These are phyloP conservation scores for Phalera bucephala DNA, from an alignment of 2,888 invertebrate species.

Conservation along the genomic window DNA sequence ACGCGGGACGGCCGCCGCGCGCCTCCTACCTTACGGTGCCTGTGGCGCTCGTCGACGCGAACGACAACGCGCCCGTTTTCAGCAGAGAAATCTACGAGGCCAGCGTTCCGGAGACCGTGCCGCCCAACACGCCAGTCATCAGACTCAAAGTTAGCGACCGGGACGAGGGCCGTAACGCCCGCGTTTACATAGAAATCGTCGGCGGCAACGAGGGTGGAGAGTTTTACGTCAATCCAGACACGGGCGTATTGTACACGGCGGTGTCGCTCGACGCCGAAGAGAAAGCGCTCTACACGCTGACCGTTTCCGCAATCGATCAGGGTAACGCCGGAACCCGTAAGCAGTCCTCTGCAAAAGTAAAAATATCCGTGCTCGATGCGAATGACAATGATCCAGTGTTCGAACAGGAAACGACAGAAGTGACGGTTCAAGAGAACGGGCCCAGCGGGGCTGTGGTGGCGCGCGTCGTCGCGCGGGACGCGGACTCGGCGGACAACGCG, in stretches of 20 bases:
- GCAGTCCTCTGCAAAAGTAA: slow-evolving; percentile 95
- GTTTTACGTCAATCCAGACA: slow-evolving; percentile 93
- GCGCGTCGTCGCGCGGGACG: slow-evolving; percentile 93
- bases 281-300: slow-evolving; percentile 92
- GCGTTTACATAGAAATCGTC: slow-evolving; percentile 93
- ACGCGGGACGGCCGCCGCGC: slow-evolving; percentile 91
- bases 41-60: slow-evolving; percentile 90
- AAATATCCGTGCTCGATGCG: slow-evolving; percentile 93
- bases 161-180: slow-evolving; percentile 92
- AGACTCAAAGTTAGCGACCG: slow-evolving; percentile 93
- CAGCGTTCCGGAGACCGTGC: slow-evolving; percentile 93
- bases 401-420: slow-evolving; percentile 86
- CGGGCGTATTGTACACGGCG: slow-evolving; percentile 94
- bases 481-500: slow-evolving; percentile 96
- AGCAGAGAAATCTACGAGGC: slow-evolving; percentile 94
- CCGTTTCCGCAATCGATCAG: slow-evolving; percentile 95
- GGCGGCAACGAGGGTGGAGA: slow-evolving; percentile 96
- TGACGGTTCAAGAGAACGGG: slow-evolving; percentile 93
- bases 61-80: slow-evolving; percentile 94
- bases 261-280: slow-evolving; percentile 92
- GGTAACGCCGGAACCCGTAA: slow-evolving; percentile 92
- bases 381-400: slow-evolving; percentile 98
- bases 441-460: slow-evolving; percentile 93
- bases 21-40: slow-evolving; percentile 91
- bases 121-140: slow-evolving; percentile 93